These are phyloP conservation scores for Pseudomyrmex dendroicus DNA, from an alignment of 1,140 invertebrate species.

Conservation along the genomic window DNA sequence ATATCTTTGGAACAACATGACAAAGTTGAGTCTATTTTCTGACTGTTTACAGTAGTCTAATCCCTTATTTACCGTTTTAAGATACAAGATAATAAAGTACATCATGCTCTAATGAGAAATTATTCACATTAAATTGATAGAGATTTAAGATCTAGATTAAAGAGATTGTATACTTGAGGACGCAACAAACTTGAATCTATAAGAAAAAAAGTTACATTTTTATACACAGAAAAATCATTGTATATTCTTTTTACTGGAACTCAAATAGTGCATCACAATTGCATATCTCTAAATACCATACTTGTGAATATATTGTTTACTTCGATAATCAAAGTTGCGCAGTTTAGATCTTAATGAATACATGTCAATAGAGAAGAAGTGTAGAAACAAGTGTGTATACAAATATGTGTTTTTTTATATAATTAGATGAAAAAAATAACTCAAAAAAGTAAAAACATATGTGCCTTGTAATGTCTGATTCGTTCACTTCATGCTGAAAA, in stretches of 20 bases:
- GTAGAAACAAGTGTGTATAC: too few species aligned
- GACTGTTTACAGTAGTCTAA: too few species aligned
- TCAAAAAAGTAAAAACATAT: too few species aligned
- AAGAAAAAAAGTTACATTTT: neutral
- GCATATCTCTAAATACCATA: neutral
- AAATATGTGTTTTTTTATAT: neutral
- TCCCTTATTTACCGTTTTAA: too few species aligned
- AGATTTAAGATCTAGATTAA: too few species aligned
- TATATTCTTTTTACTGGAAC: slow-evolving; percentile 7
- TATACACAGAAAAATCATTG: neutral
- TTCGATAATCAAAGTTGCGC: slow-evolving; percentile 1
- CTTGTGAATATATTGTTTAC: slow-evolving; percentile 10
- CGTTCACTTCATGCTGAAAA: slow-evolving; percentile 28
- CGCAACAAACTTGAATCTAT: slow-evolving; percentile 3
- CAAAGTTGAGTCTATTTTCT: too few species aligned
- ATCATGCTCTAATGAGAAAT: too few species aligned
- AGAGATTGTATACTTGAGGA: neutral
- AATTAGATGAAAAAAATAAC: too few species aligned
- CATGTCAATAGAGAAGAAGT: slow-evolving; percentile 2
- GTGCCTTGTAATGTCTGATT: slow-evolving; percentile 17
- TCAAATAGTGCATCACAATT: slow-evolving; percentile 42
- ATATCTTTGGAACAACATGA: too few species aligned
- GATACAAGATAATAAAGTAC: too few species aligned
- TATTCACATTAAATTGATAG: too few species aligned
- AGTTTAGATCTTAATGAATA: neutral